Percentiles rank a stretch among this genome's conserved stretches.
Evolutionary conservation across 2,797 vertebrate species (phyloP).

Genomic region (Helostoma temminkii): DNA sequence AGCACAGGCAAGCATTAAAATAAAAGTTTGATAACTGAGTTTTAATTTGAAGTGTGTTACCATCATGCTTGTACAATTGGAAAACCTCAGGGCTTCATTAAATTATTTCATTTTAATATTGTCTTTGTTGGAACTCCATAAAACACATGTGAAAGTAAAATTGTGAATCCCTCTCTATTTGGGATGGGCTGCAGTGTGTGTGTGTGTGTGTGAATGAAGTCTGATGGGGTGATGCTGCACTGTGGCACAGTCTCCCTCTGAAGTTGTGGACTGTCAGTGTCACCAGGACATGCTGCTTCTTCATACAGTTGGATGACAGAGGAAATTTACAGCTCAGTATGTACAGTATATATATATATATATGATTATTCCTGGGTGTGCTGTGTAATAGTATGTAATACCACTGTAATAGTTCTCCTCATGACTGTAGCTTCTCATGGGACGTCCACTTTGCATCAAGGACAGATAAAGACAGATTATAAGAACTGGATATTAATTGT

Average conservation of each 20-base stretch:
- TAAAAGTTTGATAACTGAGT: too few relatives aligned
- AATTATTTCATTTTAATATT: background rate
- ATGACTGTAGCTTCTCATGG: background rate
- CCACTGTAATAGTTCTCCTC: background rate
- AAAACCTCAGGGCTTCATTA: too few relatives aligned
- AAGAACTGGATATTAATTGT: background rate
- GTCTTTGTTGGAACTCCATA: conserved; percentile 8
- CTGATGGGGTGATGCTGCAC: conserved; percentile 48
- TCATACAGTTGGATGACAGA: conserved; percentile 46
- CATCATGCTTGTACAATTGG: too few relatives aligned
- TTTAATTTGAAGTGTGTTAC: too few relatives aligned
- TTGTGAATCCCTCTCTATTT: conserved; percentile 11
- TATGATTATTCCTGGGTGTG: background rate
- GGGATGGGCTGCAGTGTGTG: conserved; percentile 33
- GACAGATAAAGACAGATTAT: too few relatives aligned
- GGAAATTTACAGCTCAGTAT: conserved; percentile 43
- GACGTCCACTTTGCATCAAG: background rate
- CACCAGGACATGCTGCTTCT: conserved; percentile 55
- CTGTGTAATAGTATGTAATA: background rate
- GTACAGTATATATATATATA: conserved; percentile 2
- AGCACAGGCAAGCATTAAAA: too few relatives aligned
- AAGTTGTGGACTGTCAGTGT: conserved; percentile 60
- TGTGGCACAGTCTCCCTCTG: conserved; percentile 45
- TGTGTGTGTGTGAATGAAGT: conserved; percentile 32
- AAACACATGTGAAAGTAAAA: background rate